A percentile compares a stretch with the other conserved stretches of the same genome.
These are phyloP conservation scores for Pogona vitticeps DNA, from an alignment of 2,113 vertebrate genomes.

Conservation along the genomic window DNA sequence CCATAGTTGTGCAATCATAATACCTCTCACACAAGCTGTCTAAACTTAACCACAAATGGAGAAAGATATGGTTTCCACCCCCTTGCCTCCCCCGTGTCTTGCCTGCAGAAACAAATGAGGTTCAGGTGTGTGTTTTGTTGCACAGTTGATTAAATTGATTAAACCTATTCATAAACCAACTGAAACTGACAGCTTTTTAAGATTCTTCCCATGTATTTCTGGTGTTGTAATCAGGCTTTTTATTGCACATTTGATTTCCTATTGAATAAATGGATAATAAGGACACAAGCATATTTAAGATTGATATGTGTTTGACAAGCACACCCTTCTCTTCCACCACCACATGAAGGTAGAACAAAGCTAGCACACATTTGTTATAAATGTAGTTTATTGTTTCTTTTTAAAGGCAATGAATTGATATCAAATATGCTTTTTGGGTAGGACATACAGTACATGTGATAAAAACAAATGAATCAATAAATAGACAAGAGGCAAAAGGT, in stretches of 20 bases:
- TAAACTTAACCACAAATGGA: not conserved
- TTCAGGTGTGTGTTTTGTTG: not conserved
- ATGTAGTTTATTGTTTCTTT: too few species aligned
- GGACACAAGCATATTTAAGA: not conserved
- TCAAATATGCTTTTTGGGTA: too few species aligned
- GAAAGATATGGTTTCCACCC: too few species aligned
- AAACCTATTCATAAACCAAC: not conserved
- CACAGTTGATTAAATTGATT: not conserved
- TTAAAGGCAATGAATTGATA: too few species aligned
- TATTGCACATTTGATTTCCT: not conserved
- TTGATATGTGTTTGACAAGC: not conserved
- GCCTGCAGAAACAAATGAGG: not conserved
- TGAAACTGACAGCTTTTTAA: not conserved
- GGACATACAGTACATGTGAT: too few species aligned
- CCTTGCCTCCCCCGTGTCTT: too few species aligned
- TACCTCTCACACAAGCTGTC: not conserved
- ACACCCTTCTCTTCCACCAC: too few species aligned
- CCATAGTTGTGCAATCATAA: too few species aligned
- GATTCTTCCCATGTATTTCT: not conserved
- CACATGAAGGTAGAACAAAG: not conserved
- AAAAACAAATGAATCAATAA: too few species aligned
- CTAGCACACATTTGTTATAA: too few species aligned
- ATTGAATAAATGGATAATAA: not conserved
- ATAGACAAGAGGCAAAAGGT: too few species aligned
- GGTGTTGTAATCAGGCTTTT: not conserved